Evolutionary conservation across 1,140 invertebrate species (phyloP).

Genomic region (Macrostomum lignano): DNA sequence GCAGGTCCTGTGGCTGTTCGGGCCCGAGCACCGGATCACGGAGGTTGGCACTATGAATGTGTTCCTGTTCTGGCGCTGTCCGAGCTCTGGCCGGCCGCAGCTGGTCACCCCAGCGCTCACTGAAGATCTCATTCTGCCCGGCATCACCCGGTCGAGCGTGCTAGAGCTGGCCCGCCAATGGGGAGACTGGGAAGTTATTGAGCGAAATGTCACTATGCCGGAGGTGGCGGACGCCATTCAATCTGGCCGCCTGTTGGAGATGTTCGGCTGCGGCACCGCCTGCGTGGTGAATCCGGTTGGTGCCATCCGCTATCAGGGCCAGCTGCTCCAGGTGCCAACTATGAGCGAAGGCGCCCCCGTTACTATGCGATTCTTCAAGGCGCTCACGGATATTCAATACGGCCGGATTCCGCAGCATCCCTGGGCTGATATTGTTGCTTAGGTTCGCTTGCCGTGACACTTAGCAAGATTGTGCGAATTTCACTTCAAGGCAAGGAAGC

Average conservation of each 20-base stretch:
- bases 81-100: too few relatives aligned
- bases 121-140: slow-evolving; percentile 46
- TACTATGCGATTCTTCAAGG: slow-evolving; percentile 33
- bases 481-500: too few relatives aligned
- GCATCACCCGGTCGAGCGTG: slow-evolving; percentile 53
- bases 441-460: too few relatives aligned
- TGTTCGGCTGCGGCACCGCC: slow-evolving; percentile 65
- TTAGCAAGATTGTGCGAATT: too few relatives aligned
- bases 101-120: too few relatives aligned
- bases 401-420: too few relatives aligned
- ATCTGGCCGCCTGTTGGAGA: slow-evolving; percentile 48
- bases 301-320: slow-evolving; percentile 40
- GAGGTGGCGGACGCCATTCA: slow-evolving; percentile 40
- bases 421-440: too few relatives aligned
- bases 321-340: slow-evolving; percentile 36
- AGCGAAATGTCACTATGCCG: slow-evolving; percentile 50
- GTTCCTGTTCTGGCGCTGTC: slow-evolving; percentile 52
- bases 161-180: slow-evolving; percentile 44
- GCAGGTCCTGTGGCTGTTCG: slow-evolving; percentile 87
- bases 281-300: slow-evolving; percentile 54
- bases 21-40: slow-evolving; percentile 65
- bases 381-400: slow-evolving; percentile 46
- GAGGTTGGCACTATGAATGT: slow-evolving; percentile 98
- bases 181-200: slow-evolving; percentile 45
- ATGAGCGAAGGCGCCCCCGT: slow-evolving; percentile 32